Evolutionary conservation across 2,888 invertebrate species (phyloP), one percentile per base, ranked within the genome.

Genomic region (Dioctria linearis): DNA sequence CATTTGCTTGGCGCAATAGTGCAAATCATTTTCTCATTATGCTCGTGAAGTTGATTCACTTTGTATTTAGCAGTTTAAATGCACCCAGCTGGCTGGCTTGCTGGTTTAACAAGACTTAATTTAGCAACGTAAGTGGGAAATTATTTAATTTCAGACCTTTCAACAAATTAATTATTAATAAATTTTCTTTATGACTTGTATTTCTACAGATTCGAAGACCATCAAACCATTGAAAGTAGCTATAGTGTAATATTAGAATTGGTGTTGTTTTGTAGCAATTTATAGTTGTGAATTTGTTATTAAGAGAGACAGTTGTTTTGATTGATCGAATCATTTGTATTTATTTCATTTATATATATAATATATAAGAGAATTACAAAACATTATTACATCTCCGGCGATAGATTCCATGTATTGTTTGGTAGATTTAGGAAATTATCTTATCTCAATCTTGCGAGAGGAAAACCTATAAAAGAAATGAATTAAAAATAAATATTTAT

Each of bases 21-120:
- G 63, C 76, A 76, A 76, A 76, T 76, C 76, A 76, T 76, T 76
- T 76, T 76, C 76, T 76, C 59, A 76, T 76, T 76, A 76, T 63
- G 49, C 49, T 40, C 59, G 5, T 43, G 6, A 66, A 13, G 37
- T 11, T 46, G 43, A 42, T 66, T 43, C 66, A 66, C 25, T 4
- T 25, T 61, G 37, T 61, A 42, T 25, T 75, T 51, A 61, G 42
- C 59, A 61, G 59, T 61, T 54, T n/a, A 9, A 11, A 42, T 49
- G 8, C 39, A 43, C 61, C 46, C 4, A 4, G n/a, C 25, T 25
- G 25, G 25, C 25, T 25, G 25, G 51, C 67, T n/a, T 6, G n/a
- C 63, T 40, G 8, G 39, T 40, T 39, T 76, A 76, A 63, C 76
- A 63, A 76, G 76, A 11, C 46, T 49, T 39, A 76, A 63, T 76